phyloP scores from a whole-genome alignment of 2,888 invertebrate species.

The Tiliacea aurago region DNA sequence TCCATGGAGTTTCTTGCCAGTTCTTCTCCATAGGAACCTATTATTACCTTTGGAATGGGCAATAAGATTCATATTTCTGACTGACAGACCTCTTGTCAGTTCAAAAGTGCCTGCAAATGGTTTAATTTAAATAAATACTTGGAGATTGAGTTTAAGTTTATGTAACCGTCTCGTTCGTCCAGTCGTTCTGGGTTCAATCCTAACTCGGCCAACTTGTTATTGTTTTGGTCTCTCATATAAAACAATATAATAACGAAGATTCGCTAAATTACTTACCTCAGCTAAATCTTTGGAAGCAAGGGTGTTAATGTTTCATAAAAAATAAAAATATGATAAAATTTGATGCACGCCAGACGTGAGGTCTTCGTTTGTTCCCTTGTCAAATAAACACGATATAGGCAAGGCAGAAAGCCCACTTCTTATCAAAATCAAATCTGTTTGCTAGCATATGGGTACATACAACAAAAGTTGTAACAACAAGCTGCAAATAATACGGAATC shows the following conservation, averaged over 20 bases:
- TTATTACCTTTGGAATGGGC: neutral
- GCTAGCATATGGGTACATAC: too few relatives aligned
- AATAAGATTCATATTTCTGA: neutral
- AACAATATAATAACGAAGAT: neutral
- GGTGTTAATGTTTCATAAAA: neutral
- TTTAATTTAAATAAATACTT: neutral
- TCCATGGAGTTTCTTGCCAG: neutral
- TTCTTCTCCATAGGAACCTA: neutral
- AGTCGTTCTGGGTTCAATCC: neutral
- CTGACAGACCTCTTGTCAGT: neutral
- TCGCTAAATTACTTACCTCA: neutral
- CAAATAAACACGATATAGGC: neutral
- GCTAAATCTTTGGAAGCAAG: neutral
- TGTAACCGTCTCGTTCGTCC: neutral
- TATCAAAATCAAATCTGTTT: too few relatives aligned
- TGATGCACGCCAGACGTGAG: slow-evolving; percentile 22
- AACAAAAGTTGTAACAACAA: neutral
- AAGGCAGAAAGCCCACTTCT: neutral
- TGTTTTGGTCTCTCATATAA: neutral
- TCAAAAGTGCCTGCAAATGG: neutral
- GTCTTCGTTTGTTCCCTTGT: slow-evolving; percentile 23
- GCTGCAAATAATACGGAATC: neutral
- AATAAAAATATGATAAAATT: slow-evolving; percentile 4
- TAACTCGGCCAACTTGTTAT: neutral
- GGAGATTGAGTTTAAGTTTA: too few relatives aligned